Conservation (phyloP, 2,888 invertebrate genomes). For the Automeris io region DNA sequence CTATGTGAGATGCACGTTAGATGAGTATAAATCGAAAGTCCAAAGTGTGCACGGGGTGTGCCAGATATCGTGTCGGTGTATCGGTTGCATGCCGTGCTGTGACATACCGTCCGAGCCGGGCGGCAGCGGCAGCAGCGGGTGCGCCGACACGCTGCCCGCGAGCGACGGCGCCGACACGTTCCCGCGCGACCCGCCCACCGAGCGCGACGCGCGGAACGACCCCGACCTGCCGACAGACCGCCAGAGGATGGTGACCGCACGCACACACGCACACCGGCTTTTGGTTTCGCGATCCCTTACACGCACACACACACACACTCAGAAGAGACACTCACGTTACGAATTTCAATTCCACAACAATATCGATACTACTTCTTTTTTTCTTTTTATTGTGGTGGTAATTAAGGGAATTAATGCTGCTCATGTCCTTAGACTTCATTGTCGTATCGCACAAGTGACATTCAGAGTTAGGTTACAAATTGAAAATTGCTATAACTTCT, state of each 20-base stretch:
- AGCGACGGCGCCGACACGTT: conserved; percentile 83
- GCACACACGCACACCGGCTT: conserved; percentile 39
- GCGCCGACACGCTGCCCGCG: conserved; percentile 89
- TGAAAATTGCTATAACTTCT: no score
- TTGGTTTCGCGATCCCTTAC: conserved; percentile 36
- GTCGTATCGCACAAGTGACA: no score
- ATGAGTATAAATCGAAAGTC: neutral
- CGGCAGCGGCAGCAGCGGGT: conserved; percentile 94
- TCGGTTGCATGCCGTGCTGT: neutral
- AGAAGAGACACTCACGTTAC: neutral
- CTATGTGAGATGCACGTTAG: neutral
- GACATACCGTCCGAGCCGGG: conserved; percentile 79
- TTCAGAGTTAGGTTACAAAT: no score
- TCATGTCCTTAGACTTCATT: no score
- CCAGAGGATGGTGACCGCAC: conserved; percentile 67
- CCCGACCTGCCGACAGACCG: conserved; percentile 88
- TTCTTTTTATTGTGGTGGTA: no score
- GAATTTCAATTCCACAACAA: conserved; percentile 1
- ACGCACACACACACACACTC: neutral
- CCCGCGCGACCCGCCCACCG: conserved; percentile 86
- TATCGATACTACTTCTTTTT: neutral
- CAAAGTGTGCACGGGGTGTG: neutral
- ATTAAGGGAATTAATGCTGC: no score
- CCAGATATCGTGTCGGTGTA: conserved; percentile 1
- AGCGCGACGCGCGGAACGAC: conserved; percentile 92